Percentiles rank a stretch among this genome's conserved stretches.
Evolutionary conservation across 2,113 vertebrate species (phyloP).

Genomic region (Erythrolamprus reginae): DNA sequence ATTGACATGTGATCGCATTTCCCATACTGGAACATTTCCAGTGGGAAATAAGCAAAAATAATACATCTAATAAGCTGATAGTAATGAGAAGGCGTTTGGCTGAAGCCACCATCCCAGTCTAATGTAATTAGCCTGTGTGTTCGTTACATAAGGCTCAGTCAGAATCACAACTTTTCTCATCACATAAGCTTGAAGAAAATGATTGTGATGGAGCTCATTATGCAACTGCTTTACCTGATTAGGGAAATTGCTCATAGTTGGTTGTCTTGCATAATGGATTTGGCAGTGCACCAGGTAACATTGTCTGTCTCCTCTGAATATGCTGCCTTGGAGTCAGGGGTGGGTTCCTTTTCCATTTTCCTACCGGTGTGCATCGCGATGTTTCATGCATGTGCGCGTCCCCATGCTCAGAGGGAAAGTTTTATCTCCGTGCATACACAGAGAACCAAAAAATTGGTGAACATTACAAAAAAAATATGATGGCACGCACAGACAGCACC

Average conservation of each 20-base stretch:
- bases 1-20: background rate
- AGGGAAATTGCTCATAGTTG: constrained; percentile 2
- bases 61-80: background rate
- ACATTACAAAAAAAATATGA: no score
- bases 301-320: background rate
- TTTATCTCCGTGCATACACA: no score
- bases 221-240: constrained; percentile 14
- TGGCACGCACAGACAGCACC: no score
- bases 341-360: no score
- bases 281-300: background rate
- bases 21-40: background rate
- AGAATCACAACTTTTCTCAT: background rate
- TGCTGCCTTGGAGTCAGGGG: background rate
- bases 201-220: constrained; percentile 19
- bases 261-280: constrained; percentile 15
- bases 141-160: background rate
- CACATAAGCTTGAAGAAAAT: constrained; percentile 3
- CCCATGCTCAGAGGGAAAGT: no score
- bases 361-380: no score
- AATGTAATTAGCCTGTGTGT: background rate
- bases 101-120: background rate
- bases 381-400: no score
- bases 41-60: background rate
- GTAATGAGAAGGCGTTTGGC: background rate
- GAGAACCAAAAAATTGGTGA: no score